phyloP scores from a whole-genome alignment of 2,888 invertebrate species.

The Lycia hirtaria region DNA sequence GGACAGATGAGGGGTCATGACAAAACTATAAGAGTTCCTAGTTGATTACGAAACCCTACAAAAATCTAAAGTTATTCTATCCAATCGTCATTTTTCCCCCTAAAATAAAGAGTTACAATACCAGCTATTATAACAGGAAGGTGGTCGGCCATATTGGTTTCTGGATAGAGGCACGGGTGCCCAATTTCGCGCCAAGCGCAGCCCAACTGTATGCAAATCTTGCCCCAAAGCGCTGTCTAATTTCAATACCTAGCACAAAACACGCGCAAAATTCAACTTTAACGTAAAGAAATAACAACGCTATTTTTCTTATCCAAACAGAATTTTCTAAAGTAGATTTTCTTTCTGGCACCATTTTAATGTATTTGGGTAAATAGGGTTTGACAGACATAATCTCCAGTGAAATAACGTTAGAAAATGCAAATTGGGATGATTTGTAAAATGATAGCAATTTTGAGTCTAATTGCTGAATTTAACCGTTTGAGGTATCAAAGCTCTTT shows the following conservation, averaged over 20 bases:
- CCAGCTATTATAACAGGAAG: conserved; percentile 11
- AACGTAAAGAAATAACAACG: conserved; percentile 24
- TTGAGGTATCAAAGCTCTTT: conserved; percentile 10
- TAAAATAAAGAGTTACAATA: conserved; percentile 26
- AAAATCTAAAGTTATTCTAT: no score
- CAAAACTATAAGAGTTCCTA: no score
- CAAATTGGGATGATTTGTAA: conserved; percentile 27
- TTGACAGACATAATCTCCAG: conserved; percentile 30
- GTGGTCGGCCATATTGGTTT: conserved; percentile 60
- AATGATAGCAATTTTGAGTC: conserved; percentile 21
- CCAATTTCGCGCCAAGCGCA: conserved; percentile 56
- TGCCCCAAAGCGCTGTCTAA: conserved; percentile 51
- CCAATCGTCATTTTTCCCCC: no score
- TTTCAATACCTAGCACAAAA: conserved; percentile 42
- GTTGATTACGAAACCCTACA: no score
- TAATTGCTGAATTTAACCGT: conserved; percentile 18
- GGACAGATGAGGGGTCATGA: no score
- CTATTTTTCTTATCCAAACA: conserved; percentile 15
- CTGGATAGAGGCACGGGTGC: conserved; percentile 52
- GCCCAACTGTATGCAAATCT: conserved; percentile 61
- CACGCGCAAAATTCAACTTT: conserved; percentile 30
- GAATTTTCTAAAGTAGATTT: conserved; percentile 34
- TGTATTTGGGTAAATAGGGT: conserved; percentile 39
- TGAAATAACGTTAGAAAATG: conserved; percentile 23
- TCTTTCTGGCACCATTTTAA: conserved; percentile 37